Conservation (phyloP, 2,113 vertebrate genomes). For the Condylura cristata region DNA sequence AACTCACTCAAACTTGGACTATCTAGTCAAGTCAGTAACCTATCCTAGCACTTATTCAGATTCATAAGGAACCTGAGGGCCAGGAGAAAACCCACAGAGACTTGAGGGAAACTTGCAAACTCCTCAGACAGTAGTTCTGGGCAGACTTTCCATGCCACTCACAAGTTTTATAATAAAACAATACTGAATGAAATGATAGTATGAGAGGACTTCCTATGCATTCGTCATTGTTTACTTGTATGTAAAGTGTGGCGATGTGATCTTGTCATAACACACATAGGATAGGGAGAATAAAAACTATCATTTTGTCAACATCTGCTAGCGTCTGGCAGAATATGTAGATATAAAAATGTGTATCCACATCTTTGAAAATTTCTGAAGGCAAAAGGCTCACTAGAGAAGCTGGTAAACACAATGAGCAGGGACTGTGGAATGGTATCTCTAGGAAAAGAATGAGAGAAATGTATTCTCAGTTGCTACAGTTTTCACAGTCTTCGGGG, state of each 20-base stretch:
- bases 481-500: background rate
- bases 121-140: too few species aligned
- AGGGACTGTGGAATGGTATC: background rate
- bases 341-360: background rate
- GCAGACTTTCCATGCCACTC: too few species aligned
- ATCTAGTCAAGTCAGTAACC: too few species aligned
- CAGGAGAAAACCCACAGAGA: too few species aligned
- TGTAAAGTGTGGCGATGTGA: background rate
- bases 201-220: background rate
- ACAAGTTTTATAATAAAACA: too few species aligned
- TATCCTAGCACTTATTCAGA: too few species aligned
- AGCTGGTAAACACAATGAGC: background rate
- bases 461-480: background rate
- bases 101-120: too few species aligned
- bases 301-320: background rate
- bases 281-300: background rate
- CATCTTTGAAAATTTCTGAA: constrained; percentile 12
- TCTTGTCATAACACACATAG: background rate
- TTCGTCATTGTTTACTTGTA: background rate
- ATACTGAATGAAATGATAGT: too few species aligned
- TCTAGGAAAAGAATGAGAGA: background rate
- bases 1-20: too few species aligned
- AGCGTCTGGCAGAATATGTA: background rate
- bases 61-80: too few species aligned
- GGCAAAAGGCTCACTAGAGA: background rate